A percentile compares a stretch with the other conserved stretches of the same genome.
These are phyloP conservation scores for Maconellicoccus hirsutus DNA, from an alignment of 1,140 invertebrate species.

Conservation along the genomic window DNA sequence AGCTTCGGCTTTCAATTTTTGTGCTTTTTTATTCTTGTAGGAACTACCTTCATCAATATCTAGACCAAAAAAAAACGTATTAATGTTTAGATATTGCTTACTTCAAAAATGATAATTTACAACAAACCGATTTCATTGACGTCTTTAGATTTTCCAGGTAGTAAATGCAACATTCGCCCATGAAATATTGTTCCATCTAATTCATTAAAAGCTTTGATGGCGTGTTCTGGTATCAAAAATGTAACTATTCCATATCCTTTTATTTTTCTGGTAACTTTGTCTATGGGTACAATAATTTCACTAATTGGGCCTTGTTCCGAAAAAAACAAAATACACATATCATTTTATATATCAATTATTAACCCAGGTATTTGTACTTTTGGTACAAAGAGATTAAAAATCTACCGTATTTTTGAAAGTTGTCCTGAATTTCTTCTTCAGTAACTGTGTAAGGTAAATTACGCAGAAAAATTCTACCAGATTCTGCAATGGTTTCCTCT, in stretches of 20 bases:
- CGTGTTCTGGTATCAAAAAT: conserved; percentile 92
- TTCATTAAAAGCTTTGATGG: conserved; percentile 71
- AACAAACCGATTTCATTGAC: conserved; percentile 36
- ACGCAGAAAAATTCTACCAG: conserved; percentile 86
- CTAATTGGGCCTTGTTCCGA: conserved; percentile 55
- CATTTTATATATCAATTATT: conserved; percentile 1
- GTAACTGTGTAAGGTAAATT: conserved; percentile 83
- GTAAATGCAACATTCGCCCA: conserved; percentile 84
- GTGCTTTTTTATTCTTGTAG: conserved; percentile 77
- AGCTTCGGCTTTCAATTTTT: conserved; percentile 64
- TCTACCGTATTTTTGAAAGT: conserved; percentile 81
- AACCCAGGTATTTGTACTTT: too few species aligned
- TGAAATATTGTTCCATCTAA: conserved; percentile 82
- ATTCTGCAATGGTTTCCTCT: conserved; percentile 75
- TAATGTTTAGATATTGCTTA: too few species aligned
- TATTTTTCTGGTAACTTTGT: conserved; percentile 63
- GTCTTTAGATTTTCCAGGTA: conserved; percentile 72
- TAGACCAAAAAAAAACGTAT: neutral
- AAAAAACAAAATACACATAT: neutral
- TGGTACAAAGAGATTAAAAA: too few species aligned
- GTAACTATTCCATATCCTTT: conserved; percentile 93
- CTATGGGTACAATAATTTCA: conserved; percentile 84
- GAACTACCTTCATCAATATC: conserved; percentile 40
- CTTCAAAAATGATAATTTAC: too few species aligned
- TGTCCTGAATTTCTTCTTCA: conserved; percentile 70